A percentile compares a stretch with the other conserved stretches of the same genome.
phyloP scores from a whole-genome alignment of 2,797 vertebrate genomes.

The Cichlasoma orientale region DNA sequence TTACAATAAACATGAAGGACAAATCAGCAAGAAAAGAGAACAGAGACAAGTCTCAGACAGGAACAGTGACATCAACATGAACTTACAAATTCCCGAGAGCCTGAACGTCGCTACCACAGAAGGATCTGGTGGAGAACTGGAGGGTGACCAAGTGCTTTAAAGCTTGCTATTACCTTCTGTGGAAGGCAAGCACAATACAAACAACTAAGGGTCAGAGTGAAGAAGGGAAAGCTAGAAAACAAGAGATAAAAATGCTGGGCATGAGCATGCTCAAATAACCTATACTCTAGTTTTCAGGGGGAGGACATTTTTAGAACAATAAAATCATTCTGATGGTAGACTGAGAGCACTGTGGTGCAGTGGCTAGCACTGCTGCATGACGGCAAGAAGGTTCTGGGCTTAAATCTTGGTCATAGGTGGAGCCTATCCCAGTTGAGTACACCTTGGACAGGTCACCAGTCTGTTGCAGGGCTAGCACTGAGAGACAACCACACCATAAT shows the following conservation, averaged over 20 bases:
- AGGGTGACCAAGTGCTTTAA: neutral
- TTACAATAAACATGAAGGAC: too few species aligned
- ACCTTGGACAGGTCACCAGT: too few species aligned
- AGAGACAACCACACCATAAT: too few species aligned
- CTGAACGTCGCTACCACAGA: neutral
- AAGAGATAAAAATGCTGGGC: neutral
- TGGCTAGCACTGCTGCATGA: neutral
- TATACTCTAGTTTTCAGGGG: neutral
- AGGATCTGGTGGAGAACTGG: neutral
- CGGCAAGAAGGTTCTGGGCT: fast-evolving
- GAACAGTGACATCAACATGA: neutral
- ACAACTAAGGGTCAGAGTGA: neutral
- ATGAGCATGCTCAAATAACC: neutral
- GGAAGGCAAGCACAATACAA: neutral
- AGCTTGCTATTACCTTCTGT: neutral
- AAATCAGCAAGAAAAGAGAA: neutral
- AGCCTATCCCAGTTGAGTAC: too few species aligned
- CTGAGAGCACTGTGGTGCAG: neutral
- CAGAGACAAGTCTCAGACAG: neutral
- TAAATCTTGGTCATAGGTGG: neutral
- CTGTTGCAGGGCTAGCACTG: too few species aligned
- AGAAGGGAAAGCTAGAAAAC: neutral
- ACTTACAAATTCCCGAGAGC: neutral
- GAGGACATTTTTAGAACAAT: neutral
- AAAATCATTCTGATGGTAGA: neutral